Base-by-base conservation (phyloP, 2,888 invertebrate genomes). In the Barypeithes pellucidus region DNA sequence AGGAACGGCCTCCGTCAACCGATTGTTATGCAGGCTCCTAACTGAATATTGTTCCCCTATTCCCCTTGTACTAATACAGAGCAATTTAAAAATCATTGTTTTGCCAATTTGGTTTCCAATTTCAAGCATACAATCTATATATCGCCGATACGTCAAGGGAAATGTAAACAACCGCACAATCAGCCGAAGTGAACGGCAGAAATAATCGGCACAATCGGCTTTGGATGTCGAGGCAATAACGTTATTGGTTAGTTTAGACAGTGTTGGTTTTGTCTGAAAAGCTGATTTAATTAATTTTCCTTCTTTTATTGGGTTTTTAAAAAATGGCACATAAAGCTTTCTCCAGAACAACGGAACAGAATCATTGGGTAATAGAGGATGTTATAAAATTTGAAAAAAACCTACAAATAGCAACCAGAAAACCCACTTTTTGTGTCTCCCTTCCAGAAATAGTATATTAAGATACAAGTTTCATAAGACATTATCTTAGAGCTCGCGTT, bases 131-230 rank as follows among this genome's bases (percentile, higher is more conserved):
- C 67, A 50, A 22, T 63, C 68, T 68, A 22, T 12, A 73, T 73
- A 73, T 73, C 59, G 68, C 57, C 62, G 68, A 73, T 73, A 73
- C 68, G 68, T 73, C 73, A 73, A 63, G 68, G 68, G 73, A 73
- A 68, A 73, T 73, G 73, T 73, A 73, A 67, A 73, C 73, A 68
- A 50, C 73, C 73, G 73, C 73, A 63, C 52, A 68, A 73, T 73
- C 68, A 68, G 62, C 63, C 63, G 18, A 68, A 66, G 73, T 63
- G 69, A 70, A 73, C 59, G 69, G 69, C 43, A 52, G 68, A 70
- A 73, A 73, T 73, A 69, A 69, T 73, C 69, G 73, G 73, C 65
- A 73, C 69, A 69, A 69, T 73, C 69, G 73, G 73, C 65, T 69
- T 73, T 66, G 66, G 63, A 63, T 63, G 68, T 62, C 62, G 54